Conservation (phyloP, 2,113 vertebrate genomes). For the Brachypodius melanocephalos region DNA sequence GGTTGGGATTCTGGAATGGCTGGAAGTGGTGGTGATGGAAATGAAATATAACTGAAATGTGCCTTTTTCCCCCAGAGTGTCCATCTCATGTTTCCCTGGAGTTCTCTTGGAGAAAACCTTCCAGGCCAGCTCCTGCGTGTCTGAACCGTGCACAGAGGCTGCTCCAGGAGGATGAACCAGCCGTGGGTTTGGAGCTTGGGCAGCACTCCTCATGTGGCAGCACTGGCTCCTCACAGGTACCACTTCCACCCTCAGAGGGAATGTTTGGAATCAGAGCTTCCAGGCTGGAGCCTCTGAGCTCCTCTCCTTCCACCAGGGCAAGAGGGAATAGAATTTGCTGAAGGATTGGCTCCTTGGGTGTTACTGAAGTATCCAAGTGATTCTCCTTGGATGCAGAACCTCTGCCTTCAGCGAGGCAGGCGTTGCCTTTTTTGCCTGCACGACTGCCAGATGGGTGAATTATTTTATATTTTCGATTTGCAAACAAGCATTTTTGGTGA, state of each 20-base stretch:
- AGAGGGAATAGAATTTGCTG: background rate
- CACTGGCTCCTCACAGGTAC: background rate
- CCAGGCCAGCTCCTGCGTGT: background rate
- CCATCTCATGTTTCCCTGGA: background rate
- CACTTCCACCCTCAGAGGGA: fast-evolving
- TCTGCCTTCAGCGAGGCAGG: fast-evolving
- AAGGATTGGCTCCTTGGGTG: background rate
- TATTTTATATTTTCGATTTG: background rate
- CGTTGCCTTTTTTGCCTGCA: background rate
- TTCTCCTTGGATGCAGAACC: background rate
- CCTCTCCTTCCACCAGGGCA: background rate
- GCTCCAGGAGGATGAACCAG: background rate
- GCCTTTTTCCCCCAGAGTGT: background rate
- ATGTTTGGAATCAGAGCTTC: background rate
- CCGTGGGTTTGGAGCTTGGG: background rate
- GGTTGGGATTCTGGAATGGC: fast-evolving
- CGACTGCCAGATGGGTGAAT: fast-evolving
- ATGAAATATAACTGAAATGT: background rate
- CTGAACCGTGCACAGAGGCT: background rate
- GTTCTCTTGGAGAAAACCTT: background rate
- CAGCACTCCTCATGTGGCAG: fast-evolving
- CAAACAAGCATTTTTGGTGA: background rate
- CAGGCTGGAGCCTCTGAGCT: background rate
- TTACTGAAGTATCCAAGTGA: fast-evolving
- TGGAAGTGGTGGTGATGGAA: fast-evolving